Conservation (phyloP, 2,888 invertebrate genomes). For the Chironomus riparius region DNA sequence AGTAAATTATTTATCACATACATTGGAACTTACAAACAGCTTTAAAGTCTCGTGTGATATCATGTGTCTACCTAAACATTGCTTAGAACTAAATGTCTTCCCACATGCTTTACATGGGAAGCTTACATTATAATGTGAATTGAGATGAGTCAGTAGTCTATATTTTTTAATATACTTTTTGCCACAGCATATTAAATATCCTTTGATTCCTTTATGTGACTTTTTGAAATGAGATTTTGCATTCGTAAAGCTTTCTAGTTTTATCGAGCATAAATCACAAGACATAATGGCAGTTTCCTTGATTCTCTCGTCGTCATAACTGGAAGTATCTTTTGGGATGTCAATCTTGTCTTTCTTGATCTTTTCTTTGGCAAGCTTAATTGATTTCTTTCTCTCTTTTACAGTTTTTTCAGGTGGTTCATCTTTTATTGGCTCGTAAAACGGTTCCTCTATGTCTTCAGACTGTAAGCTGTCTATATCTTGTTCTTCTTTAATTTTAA, state of each 20-base stretch:
- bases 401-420: no score
- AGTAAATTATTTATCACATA: neutral
- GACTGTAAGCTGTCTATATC: no score
- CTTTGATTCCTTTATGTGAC: neutral
- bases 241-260: neutral
- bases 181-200: slow-evolving; percentile 9
- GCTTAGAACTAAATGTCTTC: neutral
- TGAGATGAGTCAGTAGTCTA: slow-evolving; percentile 3
- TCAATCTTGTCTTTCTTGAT: no score
- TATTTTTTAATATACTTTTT: neutral
- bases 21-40: neutral
- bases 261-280: neutral
- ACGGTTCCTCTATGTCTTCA: no score
- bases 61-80: neutral
- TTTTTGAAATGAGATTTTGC: slow-evolving; percentile 4
- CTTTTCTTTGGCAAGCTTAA: no score
- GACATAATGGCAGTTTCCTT: neutral
- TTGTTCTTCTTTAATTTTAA: no score
- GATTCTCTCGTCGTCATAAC: slow-evolving; percentile 7
- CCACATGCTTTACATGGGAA: neutral
- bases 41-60: neutral
- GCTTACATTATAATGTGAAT: neutral
- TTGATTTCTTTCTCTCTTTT: no score
- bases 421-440: no score
- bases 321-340: no score